Percentiles rank a stretch among this genome's conserved stretches.
phyloP scores from a whole-genome alignment of 2,113 vertebrate species.

The Chiloscyllium plagiosum region DNA sequence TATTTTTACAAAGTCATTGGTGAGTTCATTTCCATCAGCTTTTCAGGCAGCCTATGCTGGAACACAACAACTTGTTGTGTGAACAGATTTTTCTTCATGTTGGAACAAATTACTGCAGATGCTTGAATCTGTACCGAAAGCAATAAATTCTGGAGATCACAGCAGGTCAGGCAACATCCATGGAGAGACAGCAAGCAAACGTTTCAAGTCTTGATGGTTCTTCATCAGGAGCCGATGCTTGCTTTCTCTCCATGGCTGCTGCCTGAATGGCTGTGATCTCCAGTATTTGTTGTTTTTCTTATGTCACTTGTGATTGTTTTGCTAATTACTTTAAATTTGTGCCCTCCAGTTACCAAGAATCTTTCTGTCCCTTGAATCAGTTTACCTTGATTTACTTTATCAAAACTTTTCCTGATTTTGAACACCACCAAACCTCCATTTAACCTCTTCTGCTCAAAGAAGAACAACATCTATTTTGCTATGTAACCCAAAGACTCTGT shows the following conservation, averaged over 20 bases:
- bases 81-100: not conserved
- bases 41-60: not conserved
- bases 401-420: not conserved
- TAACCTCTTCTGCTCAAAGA: not conserved
- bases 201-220: too few relatives aligned
- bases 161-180: too few relatives aligned
- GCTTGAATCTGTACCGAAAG: too few relatives aligned
- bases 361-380: not conserved
- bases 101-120: too few relatives aligned
- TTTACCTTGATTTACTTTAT: not conserved
- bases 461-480: not conserved
- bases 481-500: not conserved
- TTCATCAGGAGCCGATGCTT: too few relatives aligned
- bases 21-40: not conserved
- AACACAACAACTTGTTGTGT: not conserved
- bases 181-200: too few relatives aligned
- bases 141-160: too few relatives aligned
- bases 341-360: not conserved
- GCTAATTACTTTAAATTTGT: not conserved
- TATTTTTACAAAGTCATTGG: not conserved
- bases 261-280: too few relatives aligned
- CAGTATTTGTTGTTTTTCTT: not conserved
- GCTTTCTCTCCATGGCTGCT: too few relatives aligned
- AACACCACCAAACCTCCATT: not conserved
- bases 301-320: not conserved